A percentile compares a stretch with the other conserved stretches of the same genome.
These are phyloP conservation scores for Tinamus guttatus DNA, from an alignment of 2,113 vertebrate genomes.

Conservation along the genomic window DNA sequence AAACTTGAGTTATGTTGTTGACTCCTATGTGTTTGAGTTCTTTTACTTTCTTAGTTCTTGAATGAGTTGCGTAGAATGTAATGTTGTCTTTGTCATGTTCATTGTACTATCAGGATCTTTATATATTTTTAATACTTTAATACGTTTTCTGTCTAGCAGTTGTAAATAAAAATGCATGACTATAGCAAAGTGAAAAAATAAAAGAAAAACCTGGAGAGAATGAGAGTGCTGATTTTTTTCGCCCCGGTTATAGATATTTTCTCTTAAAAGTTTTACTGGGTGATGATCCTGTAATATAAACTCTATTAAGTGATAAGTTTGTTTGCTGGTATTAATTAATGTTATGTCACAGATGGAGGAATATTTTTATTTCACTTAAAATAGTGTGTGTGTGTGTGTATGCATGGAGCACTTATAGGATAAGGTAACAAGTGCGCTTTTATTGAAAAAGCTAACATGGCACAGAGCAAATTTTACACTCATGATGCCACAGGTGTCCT, in stretches of 20 bases:
- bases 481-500: background rate
- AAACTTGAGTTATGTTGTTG: background rate
- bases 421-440: background rate
- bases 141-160: slow-evolving; percentile 56
- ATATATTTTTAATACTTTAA: background rate
- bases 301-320: background rate
- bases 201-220: background rate
- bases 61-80: background rate
- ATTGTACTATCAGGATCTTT: background rate
- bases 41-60: background rate
- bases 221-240: background rate
- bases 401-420: background rate
- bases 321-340: background rate
- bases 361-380: background rate
- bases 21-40: background rate
- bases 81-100: background rate
- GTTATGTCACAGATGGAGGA: background rate
- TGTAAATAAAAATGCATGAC: background rate
- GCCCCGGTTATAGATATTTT: background rate
- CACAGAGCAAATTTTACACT: background rate
- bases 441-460: background rate
- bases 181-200: background rate
- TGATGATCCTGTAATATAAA: background rate
- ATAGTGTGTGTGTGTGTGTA: background rate
- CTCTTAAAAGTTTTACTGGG: background rate